A percentile compares a stretch with the other conserved stretches of the same genome.
phyloP scores from a whole-genome alignment of 2,888 invertebrate species.

The Ethmia dodecea region DNA sequence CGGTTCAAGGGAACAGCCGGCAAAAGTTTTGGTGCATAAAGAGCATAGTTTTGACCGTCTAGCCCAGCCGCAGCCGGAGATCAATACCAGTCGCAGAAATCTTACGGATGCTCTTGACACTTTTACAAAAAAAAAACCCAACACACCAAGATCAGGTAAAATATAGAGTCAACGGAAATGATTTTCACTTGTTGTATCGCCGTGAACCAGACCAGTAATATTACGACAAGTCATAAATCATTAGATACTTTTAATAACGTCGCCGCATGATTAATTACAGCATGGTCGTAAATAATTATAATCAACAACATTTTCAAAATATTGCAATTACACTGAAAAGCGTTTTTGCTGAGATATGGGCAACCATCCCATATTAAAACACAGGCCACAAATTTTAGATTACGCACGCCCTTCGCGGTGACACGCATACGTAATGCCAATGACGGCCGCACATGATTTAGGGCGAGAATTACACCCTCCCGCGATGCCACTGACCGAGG shows the following conservation, averaged over 20 bases:
- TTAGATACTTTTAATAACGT: no score
- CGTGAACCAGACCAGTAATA: no score
- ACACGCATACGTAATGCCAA: constrained; percentile 30
- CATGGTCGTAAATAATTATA: no score
- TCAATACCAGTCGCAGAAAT: constrained; percentile 51
- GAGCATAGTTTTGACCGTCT: constrained; percentile 61
- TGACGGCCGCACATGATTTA: constrained; percentile 45
- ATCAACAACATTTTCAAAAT: no score
- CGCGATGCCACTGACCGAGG: constrained; percentile 13
- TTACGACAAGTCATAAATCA: no score
- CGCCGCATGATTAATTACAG: no score
- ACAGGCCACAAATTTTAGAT: constrained; percentile 34
- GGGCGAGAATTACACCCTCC: constrained; percentile 39
- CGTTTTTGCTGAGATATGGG: constrained; percentile 34
- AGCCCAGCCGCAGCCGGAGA: constrained; percentile 39
- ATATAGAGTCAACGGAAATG: no score
- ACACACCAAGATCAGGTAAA: no score
- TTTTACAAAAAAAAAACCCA: no score
- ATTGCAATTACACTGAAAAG: no score
- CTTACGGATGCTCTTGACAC: neutral
- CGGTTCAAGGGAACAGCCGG: constrained; percentile 32
- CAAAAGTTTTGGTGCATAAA: constrained; percentile 37
- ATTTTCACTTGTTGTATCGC: no score
- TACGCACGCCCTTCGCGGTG: constrained; percentile 28
- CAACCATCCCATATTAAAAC: constrained; percentile 39